A percentile compares a stretch with the other conserved stretches of the same genome.
Conservation (phyloP, 23 tunicate species). For the Ascidia mentula region DNA sequence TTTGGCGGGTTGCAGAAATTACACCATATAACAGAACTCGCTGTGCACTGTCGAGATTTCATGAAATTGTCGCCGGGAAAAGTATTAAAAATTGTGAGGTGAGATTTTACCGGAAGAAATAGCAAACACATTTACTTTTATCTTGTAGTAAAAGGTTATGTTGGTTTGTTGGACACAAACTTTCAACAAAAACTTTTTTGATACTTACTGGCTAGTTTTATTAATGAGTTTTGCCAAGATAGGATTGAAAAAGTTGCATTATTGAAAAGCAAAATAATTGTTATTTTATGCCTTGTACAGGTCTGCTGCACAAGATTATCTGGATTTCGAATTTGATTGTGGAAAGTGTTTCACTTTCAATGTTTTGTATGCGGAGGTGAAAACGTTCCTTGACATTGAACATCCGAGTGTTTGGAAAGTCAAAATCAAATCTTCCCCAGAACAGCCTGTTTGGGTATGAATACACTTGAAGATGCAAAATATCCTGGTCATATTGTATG, state of each 20-base stretch:
- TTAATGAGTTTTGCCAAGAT: neutral
- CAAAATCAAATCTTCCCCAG: neutral
- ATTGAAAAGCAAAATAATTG: no score
- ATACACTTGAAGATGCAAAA: no score
- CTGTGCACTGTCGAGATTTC: conserved; percentile 17
- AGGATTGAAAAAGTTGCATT: no score
- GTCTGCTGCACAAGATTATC: conserved; percentile 38
- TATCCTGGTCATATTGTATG: no score
- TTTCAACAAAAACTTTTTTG: neutral
- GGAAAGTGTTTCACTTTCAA: conserved; percentile 37
- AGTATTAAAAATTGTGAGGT: conserved; percentile 34
- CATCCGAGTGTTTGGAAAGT: conserved; percentile 40
- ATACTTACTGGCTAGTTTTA: neutral
- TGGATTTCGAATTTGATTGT: conserved; percentile 8
- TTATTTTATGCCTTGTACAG: no score
- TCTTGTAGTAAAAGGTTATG: neutral
- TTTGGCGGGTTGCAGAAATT: conserved; percentile 36
- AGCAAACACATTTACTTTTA: neutral
- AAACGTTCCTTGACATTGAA: conserved; percentile 5
- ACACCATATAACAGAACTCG: conserved; percentile 52
- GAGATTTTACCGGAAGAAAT: no score
- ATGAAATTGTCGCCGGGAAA: conserved; percentile 28
- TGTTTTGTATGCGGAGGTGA: conserved; percentile 34
- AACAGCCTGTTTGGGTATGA: no score
- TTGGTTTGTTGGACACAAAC: no score